Percentiles rank a stretch among this genome's conserved stretches.
Conservation (phyloP, 2,113 vertebrate genomes). For the Toxotes jaculatrix region DNA sequence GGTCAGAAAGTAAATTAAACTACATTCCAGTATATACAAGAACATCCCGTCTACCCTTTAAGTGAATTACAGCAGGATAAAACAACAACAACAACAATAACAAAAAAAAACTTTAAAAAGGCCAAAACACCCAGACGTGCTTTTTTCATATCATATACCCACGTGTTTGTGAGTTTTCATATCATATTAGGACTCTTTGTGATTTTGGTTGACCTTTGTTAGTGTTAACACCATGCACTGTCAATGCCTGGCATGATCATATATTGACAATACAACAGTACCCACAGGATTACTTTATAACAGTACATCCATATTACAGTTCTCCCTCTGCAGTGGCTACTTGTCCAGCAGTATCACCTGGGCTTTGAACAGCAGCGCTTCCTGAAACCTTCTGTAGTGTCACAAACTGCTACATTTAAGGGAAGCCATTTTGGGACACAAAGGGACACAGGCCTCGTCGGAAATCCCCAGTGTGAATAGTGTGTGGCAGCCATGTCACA, state of each 20-base stretch:
- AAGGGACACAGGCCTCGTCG: neutral
- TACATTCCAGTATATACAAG: conserved; percentile 85
- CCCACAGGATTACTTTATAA: conserved; percentile 28
- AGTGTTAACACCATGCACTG: conserved; percentile 26
- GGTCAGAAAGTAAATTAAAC: conserved; percentile 74
- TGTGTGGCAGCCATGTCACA: conserved; percentile 13
- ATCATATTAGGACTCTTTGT: conserved; percentile 12
- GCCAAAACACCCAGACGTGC: conserved; percentile 50
- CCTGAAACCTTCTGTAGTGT: neutral
- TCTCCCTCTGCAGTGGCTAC: conserved; percentile 30
- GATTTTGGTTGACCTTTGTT: conserved; percentile 38
- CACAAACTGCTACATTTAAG: neutral
- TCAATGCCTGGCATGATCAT: conserved; percentile 24
- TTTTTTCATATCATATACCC: conserved; percentile 9
- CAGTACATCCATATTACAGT: conserved; percentile 10
- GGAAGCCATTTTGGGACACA: conserved; percentile 6
- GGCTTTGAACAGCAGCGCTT: neutral
- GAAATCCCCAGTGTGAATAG: conserved; percentile 5
- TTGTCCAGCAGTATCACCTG: neutral
- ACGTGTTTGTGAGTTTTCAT: neutral
- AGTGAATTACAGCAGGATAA: conserved; percentile 68
- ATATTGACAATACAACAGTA: conserved; percentile 38
- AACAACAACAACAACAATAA: conserved; percentile 22
- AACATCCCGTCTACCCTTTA: conserved; percentile 68
- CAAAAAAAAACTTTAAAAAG: conserved; percentile 35